Conservation (phyloP, 2,888 invertebrate genomes). For the Callosobruchus maculatus region DNA sequence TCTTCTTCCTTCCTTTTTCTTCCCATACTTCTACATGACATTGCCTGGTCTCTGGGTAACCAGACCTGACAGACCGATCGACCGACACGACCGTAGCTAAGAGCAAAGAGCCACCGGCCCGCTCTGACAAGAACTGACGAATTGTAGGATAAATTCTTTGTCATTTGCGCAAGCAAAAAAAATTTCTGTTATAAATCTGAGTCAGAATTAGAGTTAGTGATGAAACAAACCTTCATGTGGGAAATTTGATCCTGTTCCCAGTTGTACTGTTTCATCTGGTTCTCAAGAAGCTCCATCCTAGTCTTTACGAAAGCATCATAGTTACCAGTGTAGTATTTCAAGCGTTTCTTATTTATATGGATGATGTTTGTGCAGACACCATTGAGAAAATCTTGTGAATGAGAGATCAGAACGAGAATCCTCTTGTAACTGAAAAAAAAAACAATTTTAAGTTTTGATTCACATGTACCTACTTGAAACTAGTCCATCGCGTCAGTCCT, state of each 20-base stretch:
- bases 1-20: too few species aligned
- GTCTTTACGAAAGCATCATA: slow-evolving; percentile 96
- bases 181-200: background rate
- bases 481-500: too few species aligned
- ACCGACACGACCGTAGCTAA: too few species aligned
- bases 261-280: slow-evolving; percentile 98
- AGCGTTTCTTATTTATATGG: slow-evolving; percentile 87
- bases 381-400: slow-evolving; percentile 99
- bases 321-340: slow-evolving; percentile 90
- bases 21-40: too few species aligned
- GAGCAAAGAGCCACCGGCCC: too few species aligned
- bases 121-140: too few species aligned
- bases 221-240: slow-evolving; percentile 90
- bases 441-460: background rate
- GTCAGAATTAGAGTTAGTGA: too few species aligned
- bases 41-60: too few species aligned
- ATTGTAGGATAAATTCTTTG: too few species aligned
- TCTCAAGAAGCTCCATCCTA: slow-evolving; percentile 89
- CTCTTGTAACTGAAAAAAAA: slow-evolving; percentile 74
- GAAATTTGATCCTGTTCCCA: slow-evolving; percentile 99
- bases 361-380: slow-evolving; percentile 96
- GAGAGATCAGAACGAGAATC: slow-evolving; percentile 95
- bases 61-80: too few species aligned
- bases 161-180: too few species aligned
- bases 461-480: too few species aligned